Evolutionary conservation across 2,888 invertebrate species (phyloP).

Genomic region (Ormyrus nitidulus): DNA sequence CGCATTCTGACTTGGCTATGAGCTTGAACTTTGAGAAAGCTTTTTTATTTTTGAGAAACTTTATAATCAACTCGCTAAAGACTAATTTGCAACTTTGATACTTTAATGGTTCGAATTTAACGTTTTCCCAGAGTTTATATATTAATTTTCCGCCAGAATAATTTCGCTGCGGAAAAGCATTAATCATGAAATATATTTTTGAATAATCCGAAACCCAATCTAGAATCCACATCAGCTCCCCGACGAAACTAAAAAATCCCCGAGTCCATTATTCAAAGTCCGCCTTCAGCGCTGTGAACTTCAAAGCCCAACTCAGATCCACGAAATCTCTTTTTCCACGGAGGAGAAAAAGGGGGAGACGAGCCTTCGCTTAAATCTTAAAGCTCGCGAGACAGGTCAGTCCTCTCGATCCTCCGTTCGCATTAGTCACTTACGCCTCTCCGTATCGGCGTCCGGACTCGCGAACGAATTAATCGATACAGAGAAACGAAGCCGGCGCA

Average conservation of each 20-base stretch:
- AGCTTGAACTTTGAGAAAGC: no score
- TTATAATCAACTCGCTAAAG: no score
- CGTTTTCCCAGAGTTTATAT: no score
- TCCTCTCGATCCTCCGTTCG: constrained; percentile 12
- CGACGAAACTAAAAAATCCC: constrained; percentile 5
- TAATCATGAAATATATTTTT: no score
- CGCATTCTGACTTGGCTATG: no score
- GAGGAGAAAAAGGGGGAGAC: constrained; percentile 8
- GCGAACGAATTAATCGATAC: constrained; percentile 42
- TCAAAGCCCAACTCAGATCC: constrained; percentile 19
- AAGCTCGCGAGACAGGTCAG: neutral
- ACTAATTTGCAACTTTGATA: no score
- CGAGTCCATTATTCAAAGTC: constrained; percentile 36
- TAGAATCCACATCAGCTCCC: neutral
- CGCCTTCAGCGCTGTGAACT: neutral
- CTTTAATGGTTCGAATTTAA: no score
- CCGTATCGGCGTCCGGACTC: neutral
- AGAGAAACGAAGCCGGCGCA: neutral
- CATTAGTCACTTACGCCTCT: constrained; percentile 27
- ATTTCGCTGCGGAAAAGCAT: no score
- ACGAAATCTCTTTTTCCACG: neutral
- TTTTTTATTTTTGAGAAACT: no score
- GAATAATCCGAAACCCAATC: constrained; percentile 1
- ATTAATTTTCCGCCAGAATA: no score
- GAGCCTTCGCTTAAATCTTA: constrained; percentile 15